Percentiles rank a stretch among this genome's conserved stretches.
These are phyloP conservation scores for Pseudomyrmex flavicornis DNA, from an alignment of 1,140 invertebrate species.

Conservation along the genomic window DNA sequence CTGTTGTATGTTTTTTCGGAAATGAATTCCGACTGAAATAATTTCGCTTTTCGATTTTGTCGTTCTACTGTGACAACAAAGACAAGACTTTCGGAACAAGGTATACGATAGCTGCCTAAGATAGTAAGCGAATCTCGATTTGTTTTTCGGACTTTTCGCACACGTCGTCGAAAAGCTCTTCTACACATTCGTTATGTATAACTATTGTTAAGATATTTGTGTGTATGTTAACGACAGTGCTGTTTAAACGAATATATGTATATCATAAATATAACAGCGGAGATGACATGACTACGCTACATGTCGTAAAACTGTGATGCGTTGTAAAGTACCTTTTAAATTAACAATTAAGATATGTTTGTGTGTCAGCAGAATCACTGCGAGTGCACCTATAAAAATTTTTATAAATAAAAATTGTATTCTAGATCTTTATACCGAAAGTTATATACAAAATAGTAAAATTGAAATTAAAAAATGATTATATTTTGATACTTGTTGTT, in stretches of 20 bases:
- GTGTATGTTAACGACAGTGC: slow-evolving; percentile 40
- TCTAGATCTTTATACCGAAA: slow-evolving; percentile 65
- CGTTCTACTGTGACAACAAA: too few relatives aligned
- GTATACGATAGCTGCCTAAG: not conserved
- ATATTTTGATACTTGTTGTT: slow-evolving; percentile 69
- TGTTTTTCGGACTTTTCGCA: slow-evolving; percentile 7
- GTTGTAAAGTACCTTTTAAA: slow-evolving; percentile 64
- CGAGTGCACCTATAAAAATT: not conserved
- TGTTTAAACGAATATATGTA: slow-evolving; percentile 30
- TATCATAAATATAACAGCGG: slow-evolving; percentile 27
- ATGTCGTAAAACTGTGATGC: slow-evolving; percentile 67
- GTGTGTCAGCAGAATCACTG: slow-evolving; percentile 9
- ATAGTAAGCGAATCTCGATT: slow-evolving; percentile 16
- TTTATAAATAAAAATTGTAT: slow-evolving; percentile 33
- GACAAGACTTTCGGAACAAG: too few relatives aligned
- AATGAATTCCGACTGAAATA: too few relatives aligned
- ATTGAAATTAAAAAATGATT: slow-evolving; percentile 68
- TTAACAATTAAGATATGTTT: slow-evolving; percentile 40
- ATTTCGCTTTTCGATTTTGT: too few relatives aligned
- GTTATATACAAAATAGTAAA: slow-evolving; percentile 37
- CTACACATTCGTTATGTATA: not conserved
- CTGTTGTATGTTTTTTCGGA: too few relatives aligned
- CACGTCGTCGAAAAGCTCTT: not conserved
- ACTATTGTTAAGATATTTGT: slow-evolving; percentile 30
- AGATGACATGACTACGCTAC: slow-evolving; percentile 44